Percentiles rank a stretch among this genome's conserved stretches.
These are phyloP conservation scores for Meandrina meandrites DNA, from an alignment of 92 coral and sea anemone genomes.

Conservation along the genomic window DNA sequence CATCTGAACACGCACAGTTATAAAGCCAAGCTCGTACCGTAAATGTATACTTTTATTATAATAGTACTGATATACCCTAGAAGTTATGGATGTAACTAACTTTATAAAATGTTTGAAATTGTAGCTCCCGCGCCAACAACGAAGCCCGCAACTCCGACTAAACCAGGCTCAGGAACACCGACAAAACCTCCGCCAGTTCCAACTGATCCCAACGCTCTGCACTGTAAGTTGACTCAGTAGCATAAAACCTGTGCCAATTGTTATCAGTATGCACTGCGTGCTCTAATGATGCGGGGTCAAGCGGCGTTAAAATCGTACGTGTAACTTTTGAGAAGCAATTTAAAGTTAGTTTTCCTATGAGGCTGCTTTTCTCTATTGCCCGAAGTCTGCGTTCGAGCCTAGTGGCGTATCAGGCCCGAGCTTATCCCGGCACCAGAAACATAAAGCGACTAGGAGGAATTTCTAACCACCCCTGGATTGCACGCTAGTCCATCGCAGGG, in stretches of 20 bases:
- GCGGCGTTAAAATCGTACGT: too few species aligned
- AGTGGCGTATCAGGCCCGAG: too few species aligned
- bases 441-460: too few species aligned
- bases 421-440: too few species aligned
- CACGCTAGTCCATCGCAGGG: too few species aligned
- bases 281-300: not conserved
- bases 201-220: slow-evolving; percentile 23
- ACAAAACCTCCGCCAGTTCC: not conserved
- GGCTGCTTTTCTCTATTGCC: too few species aligned
- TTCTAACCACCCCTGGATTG: too few species aligned
- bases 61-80: too few species aligned
- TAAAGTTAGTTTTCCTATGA: too few species aligned
- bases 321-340: not conserved
- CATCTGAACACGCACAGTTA: not conserved
- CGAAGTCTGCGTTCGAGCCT: too few species aligned
- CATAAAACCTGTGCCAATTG: not conserved
- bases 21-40: not conserved
- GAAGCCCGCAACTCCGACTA: not conserved
- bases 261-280: not conserved
- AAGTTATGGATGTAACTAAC: not conserved
- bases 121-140: not conserved
- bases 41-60: not conserved
- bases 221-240: slow-evolving; percentile 17
- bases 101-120: not conserved
- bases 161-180: slow-evolving; percentile 15